Evolutionary conservation across 2,888 invertebrate genomes (phyloP).

Genomic region (Tetragonisca angustula): DNA sequence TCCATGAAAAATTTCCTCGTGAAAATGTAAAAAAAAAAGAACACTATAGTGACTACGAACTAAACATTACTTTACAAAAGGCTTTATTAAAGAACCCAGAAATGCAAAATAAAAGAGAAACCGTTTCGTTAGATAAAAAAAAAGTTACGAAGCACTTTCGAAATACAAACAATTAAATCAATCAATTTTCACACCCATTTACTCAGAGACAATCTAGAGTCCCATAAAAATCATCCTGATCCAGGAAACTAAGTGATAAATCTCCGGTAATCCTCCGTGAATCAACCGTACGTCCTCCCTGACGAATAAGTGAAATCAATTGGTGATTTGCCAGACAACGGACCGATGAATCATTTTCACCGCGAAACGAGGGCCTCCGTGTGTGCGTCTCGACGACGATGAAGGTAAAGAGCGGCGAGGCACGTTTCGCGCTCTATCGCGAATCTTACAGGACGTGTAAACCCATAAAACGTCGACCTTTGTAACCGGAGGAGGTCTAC

Average conservation of each 20-base stretch:
- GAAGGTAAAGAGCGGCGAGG: slow-evolving; percentile 67
- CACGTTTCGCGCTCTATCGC: slow-evolving; percentile 74
- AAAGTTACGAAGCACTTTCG: no score
- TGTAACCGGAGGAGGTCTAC: slow-evolving; percentile 56
- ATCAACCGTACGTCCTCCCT: not conserved
- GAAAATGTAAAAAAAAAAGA: no score
- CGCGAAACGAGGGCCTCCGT: not conserved
- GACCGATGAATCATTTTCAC: slow-evolving; percentile 11
- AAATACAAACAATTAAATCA: no score
- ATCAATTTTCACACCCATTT: not conserved
- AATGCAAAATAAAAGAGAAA: no score
- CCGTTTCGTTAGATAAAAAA: no score
- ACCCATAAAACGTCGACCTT: slow-evolving; percentile 72
- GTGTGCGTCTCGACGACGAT: slow-evolving; percentile 23
- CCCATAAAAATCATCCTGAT: no score
- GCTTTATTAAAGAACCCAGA: no score
- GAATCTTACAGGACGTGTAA: slow-evolving; percentile 74
- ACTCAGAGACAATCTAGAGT: not conserved
- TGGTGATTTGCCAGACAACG: not conserved
- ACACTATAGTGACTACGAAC: no score
- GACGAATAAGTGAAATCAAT: not conserved
- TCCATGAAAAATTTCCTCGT: no score
- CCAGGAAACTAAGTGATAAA: not conserved
- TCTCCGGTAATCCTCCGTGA: not conserved
- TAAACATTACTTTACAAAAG: no score